Conservation (phyloP, 2,113 vertebrate species). For the Notechis scutatus region DNA sequence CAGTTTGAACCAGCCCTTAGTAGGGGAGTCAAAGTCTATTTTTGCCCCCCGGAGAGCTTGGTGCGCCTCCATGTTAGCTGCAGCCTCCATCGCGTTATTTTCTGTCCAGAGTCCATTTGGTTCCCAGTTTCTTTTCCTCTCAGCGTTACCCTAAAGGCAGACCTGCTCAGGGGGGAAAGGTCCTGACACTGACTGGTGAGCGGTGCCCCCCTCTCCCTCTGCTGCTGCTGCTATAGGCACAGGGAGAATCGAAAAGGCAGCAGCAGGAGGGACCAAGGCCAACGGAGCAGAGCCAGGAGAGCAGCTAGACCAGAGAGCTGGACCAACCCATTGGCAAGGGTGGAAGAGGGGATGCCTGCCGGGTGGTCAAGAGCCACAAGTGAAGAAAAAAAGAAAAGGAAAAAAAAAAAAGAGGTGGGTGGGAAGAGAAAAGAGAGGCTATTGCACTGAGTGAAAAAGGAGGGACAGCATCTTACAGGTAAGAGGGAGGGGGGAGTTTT, state of each 20-base stretch:
- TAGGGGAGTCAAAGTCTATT: background rate
- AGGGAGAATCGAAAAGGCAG: constrained; percentile 2
- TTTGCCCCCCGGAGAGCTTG: background rate
- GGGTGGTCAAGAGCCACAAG: background rate
- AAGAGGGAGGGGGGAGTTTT: background rate
- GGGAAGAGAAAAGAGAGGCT: background rate
- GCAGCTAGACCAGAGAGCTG: background rate
- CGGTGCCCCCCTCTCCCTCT: background rate
- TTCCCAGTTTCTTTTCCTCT: background rate
- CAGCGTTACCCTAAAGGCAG: background rate
- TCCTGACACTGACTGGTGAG: background rate
- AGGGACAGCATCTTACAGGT: background rate
- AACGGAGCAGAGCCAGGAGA: background rate
- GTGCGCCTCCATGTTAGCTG: background rate
- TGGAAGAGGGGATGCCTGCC: background rate
- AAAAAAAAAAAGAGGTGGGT: no score
- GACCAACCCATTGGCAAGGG: background rate
- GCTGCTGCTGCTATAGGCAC: background rate
- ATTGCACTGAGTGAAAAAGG: background rate
- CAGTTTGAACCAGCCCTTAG: background rate
- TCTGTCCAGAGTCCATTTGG: background rate
- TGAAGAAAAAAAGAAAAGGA: no score
- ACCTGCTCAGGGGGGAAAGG: background rate
- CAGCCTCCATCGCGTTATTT: background rate
- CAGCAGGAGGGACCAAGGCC: background rate